Evolutionary conservation across 2,113 vertebrate genomes (phyloP), one percentile per base, ranked within the genome.

Genomic region (Pomatorhinus ruficollis): DNA sequence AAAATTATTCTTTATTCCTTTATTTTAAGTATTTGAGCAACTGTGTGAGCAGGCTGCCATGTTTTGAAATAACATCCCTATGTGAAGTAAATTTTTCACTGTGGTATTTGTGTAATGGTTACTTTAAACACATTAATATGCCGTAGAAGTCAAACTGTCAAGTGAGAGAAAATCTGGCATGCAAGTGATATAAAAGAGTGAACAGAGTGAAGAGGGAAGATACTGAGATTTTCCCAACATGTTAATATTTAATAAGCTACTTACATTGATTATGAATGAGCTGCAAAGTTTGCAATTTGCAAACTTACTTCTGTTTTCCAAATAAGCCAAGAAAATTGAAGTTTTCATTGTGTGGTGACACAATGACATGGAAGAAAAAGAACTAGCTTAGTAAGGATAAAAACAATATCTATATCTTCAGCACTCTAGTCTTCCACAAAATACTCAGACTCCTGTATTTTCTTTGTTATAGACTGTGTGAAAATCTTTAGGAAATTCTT

Each of bases 361-460:
- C 2, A 87, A 64, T 57, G 70, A 61, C 39, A 31, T 35, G 17
- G 65, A 91, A 82, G 89, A 89, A 93, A 94, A 95, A 71, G 40
- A 95, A 92, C 22, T 57, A 83, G 21, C 65, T 87, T 94, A 96
- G 95, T 95, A 96, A 96, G 5, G 37, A 66, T 75, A 56, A 92
- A 87, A 78, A 87, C 49, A 64, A n/a, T 47, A 66, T 71, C 57
- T 76, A 4, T 72, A 76, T 65, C 37, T 87, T 93, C 30, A 80
- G 27, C 66, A 69, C 7, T 61, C 4, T 30, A 35, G 0, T 61
- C 61, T 89, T 85, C 79, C 23, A 49, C 23, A 79, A 71, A 91
- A 69, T 30, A 21, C 25, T 82, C 35, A n/a, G 76, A 83, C 83
- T 88, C 12, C 3, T 80, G 2, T 27, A 44, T 77, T 80, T 83